Conservation (phyloP, 35 echinoderm and acorn worm species). For the Apostichopus parvimensis region DNA sequence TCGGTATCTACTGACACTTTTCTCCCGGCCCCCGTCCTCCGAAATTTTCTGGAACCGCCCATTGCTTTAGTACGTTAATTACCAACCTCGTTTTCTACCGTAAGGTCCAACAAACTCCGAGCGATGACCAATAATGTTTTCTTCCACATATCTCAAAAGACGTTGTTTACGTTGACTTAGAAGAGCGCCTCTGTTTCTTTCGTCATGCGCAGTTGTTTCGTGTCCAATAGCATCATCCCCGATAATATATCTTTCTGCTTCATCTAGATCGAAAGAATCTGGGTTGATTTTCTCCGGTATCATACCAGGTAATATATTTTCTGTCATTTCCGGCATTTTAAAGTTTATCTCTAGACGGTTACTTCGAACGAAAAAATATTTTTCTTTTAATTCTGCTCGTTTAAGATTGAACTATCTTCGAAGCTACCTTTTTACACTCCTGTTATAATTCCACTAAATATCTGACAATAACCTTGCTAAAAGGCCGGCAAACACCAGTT, state of each 20-base stretch:
- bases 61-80: background rate
- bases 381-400: too few species aligned
- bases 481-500: too few species aligned
- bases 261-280: background rate
- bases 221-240: too few species aligned
- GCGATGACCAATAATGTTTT: slow-evolving; percentile 18
- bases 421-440: too few species aligned
- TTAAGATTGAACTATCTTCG: too few species aligned
- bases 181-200: background rate
- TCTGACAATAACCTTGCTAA: too few species aligned
- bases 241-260: background rate
- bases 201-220: background rate
- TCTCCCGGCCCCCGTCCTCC: too few species aligned
- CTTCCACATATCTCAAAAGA: slow-evolving; percentile 20
- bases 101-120: slow-evolving; percentile 16
- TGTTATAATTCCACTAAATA: too few species aligned
- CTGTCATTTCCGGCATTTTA: slow-evolving; percentile 23
- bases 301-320: background rate
- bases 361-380: too few species aligned
- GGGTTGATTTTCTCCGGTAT: background rate
- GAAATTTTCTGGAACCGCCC: too few species aligned
- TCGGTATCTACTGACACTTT: too few species aligned
- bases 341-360: too few species aligned
- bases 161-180: background rate
- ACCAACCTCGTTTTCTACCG: slow-evolving; percentile 29